Evolutionary conservation across 2,113 vertebrate species (phyloP), one percentile per base, ranked within the genome.

Genomic region (Girardinichthys multiradiatus): DNA sequence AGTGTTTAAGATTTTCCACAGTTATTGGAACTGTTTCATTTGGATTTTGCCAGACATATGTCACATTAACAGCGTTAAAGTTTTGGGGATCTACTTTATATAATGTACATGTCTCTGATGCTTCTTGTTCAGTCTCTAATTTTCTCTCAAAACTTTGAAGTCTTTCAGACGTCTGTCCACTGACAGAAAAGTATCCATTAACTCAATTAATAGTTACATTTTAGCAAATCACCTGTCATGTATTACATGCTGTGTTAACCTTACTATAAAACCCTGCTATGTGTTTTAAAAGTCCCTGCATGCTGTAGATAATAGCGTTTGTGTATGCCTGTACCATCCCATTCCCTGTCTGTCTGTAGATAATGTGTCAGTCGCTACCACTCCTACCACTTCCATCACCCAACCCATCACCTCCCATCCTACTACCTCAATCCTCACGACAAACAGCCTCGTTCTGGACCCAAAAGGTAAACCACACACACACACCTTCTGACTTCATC

Each of bases 271-370:
- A 76, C 80, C 79, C 45, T 74, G 63, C 68, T 57, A 48, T 72
- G 69, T 76, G 67, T 84, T 68, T 58, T 45, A 79, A 86, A 66
- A 90, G 67, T 79, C 70, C 61, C 79, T 86, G 80, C 82, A 86
- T 90, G 91, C 69, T 74, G 79, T 89, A 83, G 80, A 86, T 86
- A 79, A 86, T 82, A 86, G 85, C 27, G 51, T 87, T 39, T 82
- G 74, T 90, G 62, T 81, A 9, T 76, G 59, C 83, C 29, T 87
- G 77, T 91, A 85, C 84, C 62, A 80, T 86, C 84, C 86, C 85
- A 87, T 83, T 69, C 78, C 87, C 59, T 91, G 86, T 91, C 66
- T 91, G 87, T 90, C 86, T 92, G 82, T 92, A 93, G 92, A 92
- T 48, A 93, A 90, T 90, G 85, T 94, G 85, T 93, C 91, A 87